These are phyloP conservation scores for Hypomecis punctinalis DNA, from an alignment of 2,888 invertebrate genomes.

Conservation along the genomic window DNA sequence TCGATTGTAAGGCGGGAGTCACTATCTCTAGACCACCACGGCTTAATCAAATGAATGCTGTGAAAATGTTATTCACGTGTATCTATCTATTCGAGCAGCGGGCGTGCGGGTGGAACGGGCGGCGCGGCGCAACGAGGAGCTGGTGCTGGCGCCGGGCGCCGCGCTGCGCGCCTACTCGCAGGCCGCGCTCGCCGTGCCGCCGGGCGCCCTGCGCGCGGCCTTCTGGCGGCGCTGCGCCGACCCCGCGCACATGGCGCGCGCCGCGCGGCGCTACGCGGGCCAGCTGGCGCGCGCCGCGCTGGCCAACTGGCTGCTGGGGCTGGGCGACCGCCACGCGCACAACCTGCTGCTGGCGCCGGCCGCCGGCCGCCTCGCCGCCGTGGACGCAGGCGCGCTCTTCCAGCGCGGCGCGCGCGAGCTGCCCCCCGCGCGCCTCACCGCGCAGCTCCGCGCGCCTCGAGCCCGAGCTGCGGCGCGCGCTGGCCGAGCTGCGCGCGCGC, in stretches of 20 bases:
- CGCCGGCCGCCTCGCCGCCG: slow-evolving; percentile 44
- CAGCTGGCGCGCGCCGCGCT: slow-evolving; percentile 31
- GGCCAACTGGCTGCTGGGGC: slow-evolving; percentile 15
- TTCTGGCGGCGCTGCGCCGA: slow-evolving; percentile 17
- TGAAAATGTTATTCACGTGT: no score
- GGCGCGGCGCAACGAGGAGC: slow-evolving; percentile 46
- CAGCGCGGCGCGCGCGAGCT: slow-evolving; percentile 43
- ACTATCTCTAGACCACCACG: no score
- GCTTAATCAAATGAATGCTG: no score
- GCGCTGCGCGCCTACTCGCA: slow-evolving; percentile 42
- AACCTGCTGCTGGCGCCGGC: slow-evolving; percentile 16
- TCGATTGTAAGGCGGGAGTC: no score
- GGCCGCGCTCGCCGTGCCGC: slow-evolving; percentile 53
- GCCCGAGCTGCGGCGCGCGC: slow-evolving; percentile 3
- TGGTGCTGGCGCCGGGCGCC: slow-evolving; percentile 50
- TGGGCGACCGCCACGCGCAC: slow-evolving; percentile 7
- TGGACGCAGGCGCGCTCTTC: slow-evolving; percentile 33
- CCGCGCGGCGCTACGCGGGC: slow-evolving; percentile 16
- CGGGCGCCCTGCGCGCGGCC: slow-evolving; percentile 42
- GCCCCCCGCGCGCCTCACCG: slow-evolving; percentile 57
- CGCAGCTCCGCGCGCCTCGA: slow-evolving; percentile 42
- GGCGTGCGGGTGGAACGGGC: slow-evolving; percentile 19
- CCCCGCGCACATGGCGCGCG: slow-evolving; percentile 45
- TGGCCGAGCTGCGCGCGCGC: slow-evolving; percentile 10
- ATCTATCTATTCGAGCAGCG: neutral